Evolutionary conservation across 2,113 vertebrate genomes (phyloP).

Genomic region (Phycodurus eques): DNA sequence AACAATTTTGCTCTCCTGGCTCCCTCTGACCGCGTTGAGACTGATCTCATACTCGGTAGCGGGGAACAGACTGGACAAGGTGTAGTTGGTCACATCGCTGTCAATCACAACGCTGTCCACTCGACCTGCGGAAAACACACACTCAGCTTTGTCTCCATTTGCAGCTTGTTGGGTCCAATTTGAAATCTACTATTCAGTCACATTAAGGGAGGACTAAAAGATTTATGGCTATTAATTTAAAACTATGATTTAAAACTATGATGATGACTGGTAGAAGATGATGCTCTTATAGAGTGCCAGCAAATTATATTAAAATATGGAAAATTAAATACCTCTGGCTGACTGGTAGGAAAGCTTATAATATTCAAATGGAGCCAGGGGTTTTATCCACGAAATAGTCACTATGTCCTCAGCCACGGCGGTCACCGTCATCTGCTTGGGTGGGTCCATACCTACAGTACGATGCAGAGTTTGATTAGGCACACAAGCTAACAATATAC

Average conservation of each 20-base stretch:
- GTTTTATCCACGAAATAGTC: constrained; percentile 82
- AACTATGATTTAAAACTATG: constrained; percentile 44
- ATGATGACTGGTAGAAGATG: constrained; percentile 44
- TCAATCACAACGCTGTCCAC: constrained; percentile 84
- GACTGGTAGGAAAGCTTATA: constrained; percentile 89
- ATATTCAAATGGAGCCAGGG: constrained; percentile 83
- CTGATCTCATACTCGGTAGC: constrained; percentile 88
- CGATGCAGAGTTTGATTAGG: not conserved
- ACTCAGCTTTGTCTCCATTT: not conserved
- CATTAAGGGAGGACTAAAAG: not conserved
- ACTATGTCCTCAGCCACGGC: constrained; percentile 86
- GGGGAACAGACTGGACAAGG: constrained; percentile 81
- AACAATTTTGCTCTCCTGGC: constrained; percentile 84
- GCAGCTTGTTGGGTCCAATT: not conserved
- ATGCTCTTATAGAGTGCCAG: constrained; percentile 1
- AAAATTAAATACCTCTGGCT: constrained; percentile 74
- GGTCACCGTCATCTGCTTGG: constrained; percentile 80
- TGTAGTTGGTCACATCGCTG: constrained; percentile 81
- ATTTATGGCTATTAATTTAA: constrained; percentile 31
- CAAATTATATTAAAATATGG: not conserved
- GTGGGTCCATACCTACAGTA: constrained; percentile 84
- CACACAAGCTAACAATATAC: not conserved
- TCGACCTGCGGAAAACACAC: constrained; percentile 72
- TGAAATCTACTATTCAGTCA: not conserved
- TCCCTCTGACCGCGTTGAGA: constrained; percentile 82